Percentiles rank a stretch among this genome's conserved stretches.
phyloP scores from a whole-genome alignment of 1,140 invertebrate genomes.

The Aphidius gifuensis region DNA sequence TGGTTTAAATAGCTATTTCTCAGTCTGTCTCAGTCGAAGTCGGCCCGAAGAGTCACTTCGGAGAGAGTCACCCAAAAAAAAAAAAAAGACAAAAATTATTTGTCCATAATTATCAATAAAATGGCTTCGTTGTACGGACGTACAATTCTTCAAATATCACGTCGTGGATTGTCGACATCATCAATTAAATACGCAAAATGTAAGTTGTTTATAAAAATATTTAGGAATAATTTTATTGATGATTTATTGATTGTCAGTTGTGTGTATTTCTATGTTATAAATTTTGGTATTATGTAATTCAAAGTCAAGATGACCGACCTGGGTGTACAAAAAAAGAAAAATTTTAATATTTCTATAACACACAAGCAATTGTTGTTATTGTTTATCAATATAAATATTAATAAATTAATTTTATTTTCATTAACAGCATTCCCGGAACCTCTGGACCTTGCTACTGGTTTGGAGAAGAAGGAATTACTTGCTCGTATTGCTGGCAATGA shows the following conservation, averaged over 20 bases:
- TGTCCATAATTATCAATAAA: conserved; percentile 34
- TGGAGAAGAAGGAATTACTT: conserved; percentile 86
- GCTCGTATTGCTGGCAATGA: conserved; percentile 82
- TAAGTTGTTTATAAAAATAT: conserved; percentile 47
- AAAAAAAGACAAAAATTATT: neutral
- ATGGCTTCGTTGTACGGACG: conserved; percentile 62
- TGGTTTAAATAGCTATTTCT: too few relatives aligned
- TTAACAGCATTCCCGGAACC: conserved; percentile 73
- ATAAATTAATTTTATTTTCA: conserved; percentile 19
- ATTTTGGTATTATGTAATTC: conserved; percentile 15
- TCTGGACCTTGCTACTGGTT: conserved; percentile 87
- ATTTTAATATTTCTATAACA: too few relatives aligned
- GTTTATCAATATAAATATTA: too few relatives aligned
- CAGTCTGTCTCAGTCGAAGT: neutral
- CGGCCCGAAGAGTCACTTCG: conserved; percentile 8
- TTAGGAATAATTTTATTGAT: neutral
- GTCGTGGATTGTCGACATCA: conserved; percentile 53
- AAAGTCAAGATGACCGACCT: too few relatives aligned
- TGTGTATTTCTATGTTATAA: neutral
- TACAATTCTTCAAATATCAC: conserved; percentile 51
- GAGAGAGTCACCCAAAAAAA: neutral
- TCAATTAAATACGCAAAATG: conserved; percentile 37
- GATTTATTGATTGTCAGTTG: neutral
- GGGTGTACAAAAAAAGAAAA: too few relatives aligned
- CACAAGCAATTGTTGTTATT: neutral